These are phyloP conservation scores for Sebastes schlegelii DNA, from an alignment of 2,113 vertebrate species.

Conservation along the genomic window DNA sequence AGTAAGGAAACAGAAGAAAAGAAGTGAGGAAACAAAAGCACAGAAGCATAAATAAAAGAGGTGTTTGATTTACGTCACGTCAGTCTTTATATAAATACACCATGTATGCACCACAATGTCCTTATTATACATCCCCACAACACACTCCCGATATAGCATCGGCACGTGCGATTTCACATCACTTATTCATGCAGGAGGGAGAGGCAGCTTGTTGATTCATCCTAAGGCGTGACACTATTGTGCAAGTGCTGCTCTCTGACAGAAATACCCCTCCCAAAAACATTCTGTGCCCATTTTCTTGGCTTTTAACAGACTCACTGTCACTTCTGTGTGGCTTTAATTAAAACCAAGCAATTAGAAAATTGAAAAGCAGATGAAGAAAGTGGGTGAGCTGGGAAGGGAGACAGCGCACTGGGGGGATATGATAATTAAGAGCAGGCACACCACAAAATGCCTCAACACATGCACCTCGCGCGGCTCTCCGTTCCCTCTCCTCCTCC, in stretches of 20 bases:
- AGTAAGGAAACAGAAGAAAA: slow-evolving; percentile 14
- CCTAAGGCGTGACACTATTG: neutral
- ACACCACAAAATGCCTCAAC: slow-evolving; percentile 70
- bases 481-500: slow-evolving; percentile 32
- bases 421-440: slow-evolving; percentile 77
- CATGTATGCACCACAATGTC: slow-evolving; percentile 8
- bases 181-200: slow-evolving; percentile 63
- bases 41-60: slow-evolving; percentile 9
- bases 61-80: slow-evolving; percentile 9
- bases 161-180: slow-evolving; percentile 43
- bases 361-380: slow-evolving; percentile 78
- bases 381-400: slow-evolving; percentile 64
- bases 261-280: slow-evolving; percentile 27
- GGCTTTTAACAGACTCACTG: slow-evolving; percentile 77
- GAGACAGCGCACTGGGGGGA: slow-evolving; percentile 53
- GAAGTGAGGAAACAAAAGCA: neutral
- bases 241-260: slow-evolving; percentile 13
- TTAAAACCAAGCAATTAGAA: slow-evolving; percentile 85
- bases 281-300: slow-evolving; percentile 63
- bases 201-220: slow-evolving; percentile 54
- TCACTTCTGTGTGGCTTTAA: slow-evolving; percentile 80
- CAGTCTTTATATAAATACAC: slow-evolving; percentile 29
- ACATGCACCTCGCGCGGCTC: slow-evolving; percentile 62
- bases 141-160: slow-evolving; percentile 36
- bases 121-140: slow-evolving; percentile 11